Evolutionary conservation across 1,140 invertebrate species (phyloP).

Genomic region (Trichonephila inaurata): DNA sequence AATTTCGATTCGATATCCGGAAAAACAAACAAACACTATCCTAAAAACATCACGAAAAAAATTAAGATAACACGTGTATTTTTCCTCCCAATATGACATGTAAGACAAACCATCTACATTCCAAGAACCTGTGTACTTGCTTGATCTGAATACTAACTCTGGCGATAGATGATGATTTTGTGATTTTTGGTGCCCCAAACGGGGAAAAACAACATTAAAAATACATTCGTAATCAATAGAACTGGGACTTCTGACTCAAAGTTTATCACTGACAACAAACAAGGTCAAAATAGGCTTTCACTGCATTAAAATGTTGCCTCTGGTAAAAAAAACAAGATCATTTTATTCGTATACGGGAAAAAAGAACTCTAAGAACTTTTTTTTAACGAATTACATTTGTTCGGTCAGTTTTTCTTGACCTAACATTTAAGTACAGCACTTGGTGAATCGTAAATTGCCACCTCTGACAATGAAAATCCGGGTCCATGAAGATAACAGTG

Average conservation of each 20-base stretch:
- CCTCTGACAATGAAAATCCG: slow-evolving; percentile 15
- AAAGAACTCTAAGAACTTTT: background rate
- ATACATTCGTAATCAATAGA: background rate
- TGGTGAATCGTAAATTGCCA: slow-evolving; percentile 6
- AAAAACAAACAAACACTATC: too few species aligned
- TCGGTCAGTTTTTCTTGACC: slow-evolving; percentile 26
- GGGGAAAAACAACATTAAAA: background rate
- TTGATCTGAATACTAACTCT: too few species aligned
- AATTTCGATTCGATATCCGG: too few species aligned
- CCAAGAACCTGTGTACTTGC: background rate
- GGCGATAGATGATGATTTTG: too few species aligned
- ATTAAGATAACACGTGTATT: background rate
- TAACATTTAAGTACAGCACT: slow-evolving; percentile 7
- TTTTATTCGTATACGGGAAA: background rate
- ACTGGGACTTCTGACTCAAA: background rate
- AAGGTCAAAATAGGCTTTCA: slow-evolving; percentile 1
- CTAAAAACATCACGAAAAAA: background rate
- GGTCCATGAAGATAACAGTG: background rate
- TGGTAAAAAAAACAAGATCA: background rate
- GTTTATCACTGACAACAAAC: background rate
- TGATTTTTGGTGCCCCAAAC: too few species aligned
- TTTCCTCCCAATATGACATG: background rate
- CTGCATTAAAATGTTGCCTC: slow-evolving; percentile 1
- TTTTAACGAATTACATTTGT: background rate
- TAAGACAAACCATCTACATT: background rate